Conservation (phyloP, 2,888 invertebrate genomes). For the Tetramorium bicarinatum region DNA sequence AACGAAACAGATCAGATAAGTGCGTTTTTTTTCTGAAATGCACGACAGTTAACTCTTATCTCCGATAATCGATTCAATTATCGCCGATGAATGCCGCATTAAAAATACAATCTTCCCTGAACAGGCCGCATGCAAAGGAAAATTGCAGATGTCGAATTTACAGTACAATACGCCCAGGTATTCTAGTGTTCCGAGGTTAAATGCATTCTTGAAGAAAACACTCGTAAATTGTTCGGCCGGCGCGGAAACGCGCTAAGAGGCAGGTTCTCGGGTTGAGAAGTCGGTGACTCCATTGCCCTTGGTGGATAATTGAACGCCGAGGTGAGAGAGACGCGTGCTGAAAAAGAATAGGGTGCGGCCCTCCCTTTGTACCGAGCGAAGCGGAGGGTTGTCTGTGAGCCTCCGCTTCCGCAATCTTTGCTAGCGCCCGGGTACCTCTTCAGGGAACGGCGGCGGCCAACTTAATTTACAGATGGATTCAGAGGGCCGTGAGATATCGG, state of each 20-base stretch:
- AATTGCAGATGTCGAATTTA: slow-evolving; percentile 45
- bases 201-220: slow-evolving; percentile 53
- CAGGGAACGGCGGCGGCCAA: slow-evolving; percentile 55
- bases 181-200: slow-evolving; percentile 32
- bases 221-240: slow-evolving; percentile 42
- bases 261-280: slow-evolving; percentile 29
- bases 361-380: slow-evolving; percentile 31
- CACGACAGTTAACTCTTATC: neutral
- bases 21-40: neutral
- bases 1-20: neutral
- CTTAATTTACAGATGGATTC: slow-evolving; percentile 70
- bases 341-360: slow-evolving; percentile 34
- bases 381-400: slow-evolving; percentile 42
- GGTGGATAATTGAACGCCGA: slow-evolving; percentile 50
- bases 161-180: slow-evolving; percentile 39
- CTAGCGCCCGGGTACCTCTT: slow-evolving; percentile 1
- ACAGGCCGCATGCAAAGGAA: neutral
- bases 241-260: slow-evolving; percentile 44
- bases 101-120: slow-evolving; percentile 40
- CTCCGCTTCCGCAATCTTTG: neutral
- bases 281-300: slow-evolving; percentile 42
- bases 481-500: slow-evolving; percentile 67
- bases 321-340: slow-evolving; percentile 48
- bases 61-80: slow-evolving; percentile 32
- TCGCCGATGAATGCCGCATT: slow-evolving; percentile 1